Conservation (phyloP, 2,113 vertebrate genomes). For the Dasyprocta punctata region DNA sequence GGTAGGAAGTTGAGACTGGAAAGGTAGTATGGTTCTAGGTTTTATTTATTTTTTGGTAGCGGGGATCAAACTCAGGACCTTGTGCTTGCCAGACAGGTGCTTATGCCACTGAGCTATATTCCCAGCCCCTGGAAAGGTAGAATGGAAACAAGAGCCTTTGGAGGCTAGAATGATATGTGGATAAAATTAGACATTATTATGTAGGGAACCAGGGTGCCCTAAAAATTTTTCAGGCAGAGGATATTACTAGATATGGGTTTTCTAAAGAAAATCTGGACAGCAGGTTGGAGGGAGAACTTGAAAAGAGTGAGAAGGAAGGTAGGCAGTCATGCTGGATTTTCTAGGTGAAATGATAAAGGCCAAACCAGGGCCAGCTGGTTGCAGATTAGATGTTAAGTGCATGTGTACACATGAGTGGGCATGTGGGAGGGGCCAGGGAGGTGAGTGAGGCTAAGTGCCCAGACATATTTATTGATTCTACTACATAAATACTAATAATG, state of each 20-base stretch:
- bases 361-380: background rate
- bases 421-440: background rate
- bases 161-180: background rate
- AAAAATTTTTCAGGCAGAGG: slow-evolving; percentile 21
- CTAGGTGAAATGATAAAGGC: background rate
- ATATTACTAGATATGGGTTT: background rate
- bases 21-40: too few species aligned
- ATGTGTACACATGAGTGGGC: background rate
- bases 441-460: background rate
- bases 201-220: background rate
- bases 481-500: background rate
- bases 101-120: too few species aligned
- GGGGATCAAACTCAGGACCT: too few species aligned
- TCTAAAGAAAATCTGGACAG: background rate
- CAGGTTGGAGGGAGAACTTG: background rate
- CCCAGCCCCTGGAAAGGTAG: background rate
- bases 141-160: background rate
- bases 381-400: background rate
- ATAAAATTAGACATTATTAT: background rate
- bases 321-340: background rate
- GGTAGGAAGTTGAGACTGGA: background rate
- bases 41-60: too few species aligned
- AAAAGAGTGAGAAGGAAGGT: background rate
- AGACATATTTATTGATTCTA: slow-evolving; percentile 22
- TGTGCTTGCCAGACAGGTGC: too few species aligned